Percentiles rank a stretch among this genome's conserved stretches.
phyloP scores from a whole-genome alignment of 2,797 vertebrate species.

The Cossypha heuglini region DNA sequence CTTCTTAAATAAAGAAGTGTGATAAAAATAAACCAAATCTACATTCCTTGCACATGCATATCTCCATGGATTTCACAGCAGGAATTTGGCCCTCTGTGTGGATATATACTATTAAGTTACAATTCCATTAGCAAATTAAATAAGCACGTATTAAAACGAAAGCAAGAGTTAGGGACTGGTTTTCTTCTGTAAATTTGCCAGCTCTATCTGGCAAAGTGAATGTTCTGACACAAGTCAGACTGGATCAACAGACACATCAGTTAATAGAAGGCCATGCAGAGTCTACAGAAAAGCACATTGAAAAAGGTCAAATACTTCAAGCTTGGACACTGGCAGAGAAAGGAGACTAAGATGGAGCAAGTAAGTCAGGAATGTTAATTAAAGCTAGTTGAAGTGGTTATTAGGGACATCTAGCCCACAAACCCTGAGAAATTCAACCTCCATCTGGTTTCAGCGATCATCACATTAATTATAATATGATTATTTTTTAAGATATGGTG shows the following conservation, averaged over 20 bases:
- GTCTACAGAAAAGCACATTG: not conserved
- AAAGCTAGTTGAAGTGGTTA: not conserved
- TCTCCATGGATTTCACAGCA: slow-evolving; percentile 13
- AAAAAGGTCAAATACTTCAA: not conserved
- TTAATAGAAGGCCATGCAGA: not conserved
- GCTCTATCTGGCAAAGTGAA: not conserved
- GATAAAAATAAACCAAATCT: slow-evolving; percentile 45
- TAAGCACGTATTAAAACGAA: not conserved
- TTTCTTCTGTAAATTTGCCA: slow-evolving; percentile 40
- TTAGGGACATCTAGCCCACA: not conserved
- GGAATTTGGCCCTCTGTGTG: slow-evolving; percentile 1
- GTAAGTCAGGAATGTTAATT: not conserved
- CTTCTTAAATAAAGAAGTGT: slow-evolving; percentile 42
- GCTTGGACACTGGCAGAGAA: not conserved
- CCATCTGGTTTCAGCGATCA: not conserved
- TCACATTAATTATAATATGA: not conserved
- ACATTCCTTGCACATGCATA: slow-evolving; percentile 10
- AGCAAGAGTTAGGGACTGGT: not conserved
- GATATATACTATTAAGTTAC: slow-evolving; percentile 10
- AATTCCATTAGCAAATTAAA: slow-evolving; percentile 60
- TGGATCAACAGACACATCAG: slow-evolving; percentile 4
- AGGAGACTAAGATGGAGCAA: not conserved
- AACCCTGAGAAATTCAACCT: not conserved
- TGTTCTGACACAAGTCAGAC: not conserved
- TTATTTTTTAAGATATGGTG: not conserved